Conservation (phyloP, 2,113 vertebrate species). For the Struthio camelus region DNA sequence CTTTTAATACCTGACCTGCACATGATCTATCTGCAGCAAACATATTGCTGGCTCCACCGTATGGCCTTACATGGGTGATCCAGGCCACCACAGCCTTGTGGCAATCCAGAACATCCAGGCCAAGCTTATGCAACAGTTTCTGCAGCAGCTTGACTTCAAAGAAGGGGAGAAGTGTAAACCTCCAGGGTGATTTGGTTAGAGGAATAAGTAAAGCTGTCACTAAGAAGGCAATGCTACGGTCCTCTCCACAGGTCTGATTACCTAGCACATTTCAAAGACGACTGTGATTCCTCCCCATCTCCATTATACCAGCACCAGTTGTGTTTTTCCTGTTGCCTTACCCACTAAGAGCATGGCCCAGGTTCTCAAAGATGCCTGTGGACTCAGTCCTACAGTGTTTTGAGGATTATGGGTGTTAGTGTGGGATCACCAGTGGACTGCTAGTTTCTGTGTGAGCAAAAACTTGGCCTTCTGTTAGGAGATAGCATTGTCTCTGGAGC, state of each 20-base stretch:
- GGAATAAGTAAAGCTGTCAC: neutral
- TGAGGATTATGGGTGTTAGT: neutral
- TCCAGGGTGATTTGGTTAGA: neutral
- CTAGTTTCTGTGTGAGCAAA: neutral
- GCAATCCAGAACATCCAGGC: neutral
- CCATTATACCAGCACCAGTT: neutral
- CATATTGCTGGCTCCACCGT: neutral
- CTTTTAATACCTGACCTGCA: neutral
- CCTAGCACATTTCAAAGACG: neutral
- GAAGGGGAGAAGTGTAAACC: neutral
- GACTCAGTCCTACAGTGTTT: neutral
- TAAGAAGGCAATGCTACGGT: neutral
- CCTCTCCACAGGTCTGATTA: neutral
- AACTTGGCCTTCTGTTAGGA: neutral
- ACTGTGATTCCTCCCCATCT: neutral
- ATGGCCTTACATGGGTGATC: neutral
- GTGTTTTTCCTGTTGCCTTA: neutral
- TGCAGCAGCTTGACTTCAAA: neutral
- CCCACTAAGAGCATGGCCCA: accelerated
- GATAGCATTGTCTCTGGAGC: neutral
- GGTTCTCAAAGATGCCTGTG: neutral
- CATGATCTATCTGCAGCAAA: neutral
- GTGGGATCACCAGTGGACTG: neutral
- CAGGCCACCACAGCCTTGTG: neutral
- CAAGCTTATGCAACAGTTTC: neutral